Conservation (phyloP, 2,888 invertebrate species). For the Acrobasis repandana region DNA sequence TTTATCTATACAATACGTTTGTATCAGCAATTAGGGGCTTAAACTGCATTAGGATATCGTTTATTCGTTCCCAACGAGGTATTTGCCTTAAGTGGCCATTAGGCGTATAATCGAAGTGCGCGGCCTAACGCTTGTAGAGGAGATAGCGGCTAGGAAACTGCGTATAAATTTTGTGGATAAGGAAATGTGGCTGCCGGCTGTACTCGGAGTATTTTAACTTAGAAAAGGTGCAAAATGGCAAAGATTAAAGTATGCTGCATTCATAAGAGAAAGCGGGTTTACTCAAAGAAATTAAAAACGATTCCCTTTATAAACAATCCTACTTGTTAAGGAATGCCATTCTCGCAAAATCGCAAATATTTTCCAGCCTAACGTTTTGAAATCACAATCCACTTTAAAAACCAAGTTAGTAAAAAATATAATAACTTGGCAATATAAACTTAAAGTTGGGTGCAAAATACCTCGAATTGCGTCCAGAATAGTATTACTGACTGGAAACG, state of each 20-base stretch:
- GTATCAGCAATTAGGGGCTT: conserved; percentile 56
- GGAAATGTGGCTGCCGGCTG: neutral
- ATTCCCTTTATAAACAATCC: too few relatives aligned
- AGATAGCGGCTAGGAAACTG: conserved; percentile 14
- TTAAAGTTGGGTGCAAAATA: too few relatives aligned
- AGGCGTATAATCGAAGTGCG: conserved; percentile 48
- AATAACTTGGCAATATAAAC: too few relatives aligned
- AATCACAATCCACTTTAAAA: too few relatives aligned
- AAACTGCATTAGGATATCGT: conserved; percentile 58
- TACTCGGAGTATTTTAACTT: neutral
- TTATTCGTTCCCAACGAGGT: conserved; percentile 54
- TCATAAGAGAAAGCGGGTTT: neutral
- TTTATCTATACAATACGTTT: conserved; percentile 49
- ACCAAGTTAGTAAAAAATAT: too few relatives aligned
- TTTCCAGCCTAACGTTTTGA: too few relatives aligned
- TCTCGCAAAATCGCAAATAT: too few relatives aligned
- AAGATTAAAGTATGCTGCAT: conserved; percentile 7
- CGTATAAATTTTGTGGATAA: conserved; percentile 16
- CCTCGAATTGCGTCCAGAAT: too few relatives aligned
- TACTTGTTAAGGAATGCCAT: too few relatives aligned
- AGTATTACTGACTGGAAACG: too few relatives aligned
- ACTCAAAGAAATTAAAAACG: too few relatives aligned
- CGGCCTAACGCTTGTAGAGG: conserved; percentile 33
- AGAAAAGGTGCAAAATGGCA: conserved; percentile 26
- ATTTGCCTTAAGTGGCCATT: conserved; percentile 51